A percentile compares a stretch with the other conserved stretches of the same genome.
Conservation (phyloP, 2,113 vertebrate species). For the pig (Sus scrofa) region DNA sequence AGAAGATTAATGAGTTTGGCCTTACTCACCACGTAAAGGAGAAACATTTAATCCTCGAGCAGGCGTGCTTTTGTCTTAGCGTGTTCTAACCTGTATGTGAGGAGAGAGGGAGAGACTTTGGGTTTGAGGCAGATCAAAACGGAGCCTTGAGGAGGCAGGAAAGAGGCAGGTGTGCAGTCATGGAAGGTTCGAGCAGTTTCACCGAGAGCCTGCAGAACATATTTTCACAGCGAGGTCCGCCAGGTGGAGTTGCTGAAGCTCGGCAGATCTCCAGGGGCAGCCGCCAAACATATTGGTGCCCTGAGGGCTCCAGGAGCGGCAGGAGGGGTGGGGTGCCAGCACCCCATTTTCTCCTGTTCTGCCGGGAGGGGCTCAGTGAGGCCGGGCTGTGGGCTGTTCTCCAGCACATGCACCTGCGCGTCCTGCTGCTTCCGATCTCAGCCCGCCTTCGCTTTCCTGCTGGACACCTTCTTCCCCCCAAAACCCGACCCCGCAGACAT, state of each 20-base stretch:
- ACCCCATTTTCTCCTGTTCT: background rate
- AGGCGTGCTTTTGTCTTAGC: constrained; percentile 67
- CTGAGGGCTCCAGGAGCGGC: background rate
- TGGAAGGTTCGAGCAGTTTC: background rate
- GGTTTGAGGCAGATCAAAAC: background rate
- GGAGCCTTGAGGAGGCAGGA: background rate
- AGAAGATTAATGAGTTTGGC: constrained; percentile 72
- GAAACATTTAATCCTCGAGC: constrained; percentile 73
- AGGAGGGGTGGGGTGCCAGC: background rate
- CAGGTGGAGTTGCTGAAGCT: background rate
- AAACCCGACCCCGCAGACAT: too few relatives aligned
- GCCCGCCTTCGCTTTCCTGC: background rate
- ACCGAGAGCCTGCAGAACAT: background rate
- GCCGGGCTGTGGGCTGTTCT: background rate
- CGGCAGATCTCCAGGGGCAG: background rate
- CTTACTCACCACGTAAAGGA: constrained; percentile 59
- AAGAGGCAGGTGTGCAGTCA: background rate
- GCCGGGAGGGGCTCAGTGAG: background rate
- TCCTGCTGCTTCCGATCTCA: background rate
- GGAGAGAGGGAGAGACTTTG: constrained; percentile 49
- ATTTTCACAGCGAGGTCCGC: background rate
- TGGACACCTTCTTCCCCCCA: background rate
- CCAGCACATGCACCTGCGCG: background rate
- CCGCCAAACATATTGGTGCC: background rate
- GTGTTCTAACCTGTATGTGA: background rate